A percentile compares a stretch with the other conserved stretches of the same genome.
phyloP scores from a whole-genome alignment of 2,113 vertebrate genomes.

The Rhinoptilus africanus region DNA sequence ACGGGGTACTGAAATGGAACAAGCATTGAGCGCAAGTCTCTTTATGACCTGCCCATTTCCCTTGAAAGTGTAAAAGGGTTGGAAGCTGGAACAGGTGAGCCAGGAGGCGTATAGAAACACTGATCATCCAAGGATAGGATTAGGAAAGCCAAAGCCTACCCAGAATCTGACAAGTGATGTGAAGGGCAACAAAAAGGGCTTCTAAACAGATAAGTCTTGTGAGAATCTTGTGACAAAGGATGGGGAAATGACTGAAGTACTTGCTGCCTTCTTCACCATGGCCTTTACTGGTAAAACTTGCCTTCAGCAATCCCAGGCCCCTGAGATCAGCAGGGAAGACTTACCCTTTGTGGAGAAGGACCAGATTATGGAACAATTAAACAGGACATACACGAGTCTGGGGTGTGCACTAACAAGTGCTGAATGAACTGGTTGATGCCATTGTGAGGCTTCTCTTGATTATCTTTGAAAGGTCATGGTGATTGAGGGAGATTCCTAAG shows the following conservation, averaged over 20 bases:
- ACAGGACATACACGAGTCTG: accelerated
- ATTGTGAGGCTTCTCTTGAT: not conserved
- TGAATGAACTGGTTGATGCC: not conserved
- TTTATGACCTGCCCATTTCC: not conserved
- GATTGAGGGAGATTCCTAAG: not conserved
- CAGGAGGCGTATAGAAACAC: not conserved
- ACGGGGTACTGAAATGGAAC: not conserved
- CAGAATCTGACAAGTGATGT: not conserved
- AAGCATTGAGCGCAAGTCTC: not conserved
- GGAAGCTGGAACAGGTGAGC: not conserved
- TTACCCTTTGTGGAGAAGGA: not conserved
- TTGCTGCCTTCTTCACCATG: accelerated
- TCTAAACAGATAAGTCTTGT: not conserved
- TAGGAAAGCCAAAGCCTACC: not conserved
- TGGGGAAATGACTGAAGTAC: not conserved
- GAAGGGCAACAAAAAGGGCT: not conserved
- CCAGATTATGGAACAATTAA: not conserved
- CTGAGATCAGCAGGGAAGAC: not conserved
- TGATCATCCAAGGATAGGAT: not conserved
- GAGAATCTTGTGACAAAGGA: not conserved
- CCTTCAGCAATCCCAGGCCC: not conserved
- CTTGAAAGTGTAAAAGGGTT: not conserved
- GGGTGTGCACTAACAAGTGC: not conserved
- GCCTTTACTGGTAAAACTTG: not conserved
- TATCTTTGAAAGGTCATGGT: not conserved